Base-by-base conservation (phyloP, 1,140 invertebrate genomes). In the Drosophila ficusphila region DNA sequence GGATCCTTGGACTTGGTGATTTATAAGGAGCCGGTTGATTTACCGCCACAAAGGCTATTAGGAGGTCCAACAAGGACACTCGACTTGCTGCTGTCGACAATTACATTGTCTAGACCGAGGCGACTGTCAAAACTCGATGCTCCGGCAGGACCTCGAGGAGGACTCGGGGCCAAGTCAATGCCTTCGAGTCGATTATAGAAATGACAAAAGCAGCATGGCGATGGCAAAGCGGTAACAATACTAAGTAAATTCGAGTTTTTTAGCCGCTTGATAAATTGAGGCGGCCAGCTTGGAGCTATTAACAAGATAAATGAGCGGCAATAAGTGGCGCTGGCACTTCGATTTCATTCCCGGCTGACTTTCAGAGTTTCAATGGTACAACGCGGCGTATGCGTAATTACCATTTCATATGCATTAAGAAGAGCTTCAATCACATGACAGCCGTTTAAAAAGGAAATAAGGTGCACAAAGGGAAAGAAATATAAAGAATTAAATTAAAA, bases 331-430 rank as follows among this genome's bases (percentile, higher is more conserved):
- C 67, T 58, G 65, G 70, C 70, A 74, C 70, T 74, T 73, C 49
- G 70, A 64, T 64, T 74, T 52, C 68, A 41, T 36, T 54, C 51
- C 67, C 51, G 16, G 48, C 68, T 73, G 33, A 39, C 57, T 74
- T 74, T 38, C 57, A 60, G 56, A 39, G 62, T 83, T 82, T 70
- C 74, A 68, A 64, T 77, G 81, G 82, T 52, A 86, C 76, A 86
- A 86, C 85, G 68, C 58, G 73, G 68, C 81, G 76, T 81, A 86
- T 86, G 81, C 81, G 81, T 85, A 85, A 85, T 85, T 85, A 85
- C 81, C 81, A 86, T 85, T 85, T 85, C 81, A 86, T 85, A 85
- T 85, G 81, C 81, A 81, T 85, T 85, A 86, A 79, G 82, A 68
- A 79, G 75, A 46, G 79, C 75, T 74, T 65, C 79, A 70, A 74